Conservation (phyloP, 2,113 vertebrate genomes). For the Ochotona curzoniae region DNA sequence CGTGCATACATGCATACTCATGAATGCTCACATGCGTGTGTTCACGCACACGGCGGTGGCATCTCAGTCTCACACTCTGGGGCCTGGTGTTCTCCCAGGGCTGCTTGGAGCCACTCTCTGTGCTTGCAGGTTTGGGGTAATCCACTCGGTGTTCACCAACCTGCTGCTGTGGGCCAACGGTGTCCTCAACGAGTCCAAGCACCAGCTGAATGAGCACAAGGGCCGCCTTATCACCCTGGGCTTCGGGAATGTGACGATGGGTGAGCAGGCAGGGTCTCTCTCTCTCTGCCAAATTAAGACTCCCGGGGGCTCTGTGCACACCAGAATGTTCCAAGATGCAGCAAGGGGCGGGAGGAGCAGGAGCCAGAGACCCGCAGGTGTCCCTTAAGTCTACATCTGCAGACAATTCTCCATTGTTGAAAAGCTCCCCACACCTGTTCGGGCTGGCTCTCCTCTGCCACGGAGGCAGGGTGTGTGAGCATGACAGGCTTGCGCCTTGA, state of each 20-base stretch:
- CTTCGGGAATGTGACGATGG: conserved; percentile 91
- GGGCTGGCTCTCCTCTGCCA: not conserved
- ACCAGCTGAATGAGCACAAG: conserved; percentile 94
- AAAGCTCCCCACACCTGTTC: not conserved
- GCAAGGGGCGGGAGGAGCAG: not conserved
- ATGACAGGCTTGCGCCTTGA: not conserved
- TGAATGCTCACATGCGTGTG: rapidly evolving
- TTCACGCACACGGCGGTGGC: rapidly evolving
- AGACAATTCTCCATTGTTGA: not conserved
- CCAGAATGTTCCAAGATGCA: not conserved
- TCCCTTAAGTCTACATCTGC: rapidly evolving
- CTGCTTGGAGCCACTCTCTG: not conserved
- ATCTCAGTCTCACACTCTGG: rapidly evolving
- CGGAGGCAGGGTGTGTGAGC: not conserved
- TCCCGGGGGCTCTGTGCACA: not conserved
- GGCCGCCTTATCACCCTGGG: conserved; percentile 91
- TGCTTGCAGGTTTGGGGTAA: conserved; percentile 94
- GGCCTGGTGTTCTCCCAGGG: not conserved
- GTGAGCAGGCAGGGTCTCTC: conserved; percentile 83
- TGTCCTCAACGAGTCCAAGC: conserved; percentile 95
- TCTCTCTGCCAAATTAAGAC: rapidly evolving
- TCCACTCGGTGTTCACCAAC: conserved; percentile 98
- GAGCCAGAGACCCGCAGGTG: not conserved
- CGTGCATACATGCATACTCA: rapidly evolving
- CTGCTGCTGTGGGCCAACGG: conserved; percentile 96